Evolutionary conservation across 2,113 vertebrate species (phyloP).

Genomic region (Typhlomys cinereus): DNA sequence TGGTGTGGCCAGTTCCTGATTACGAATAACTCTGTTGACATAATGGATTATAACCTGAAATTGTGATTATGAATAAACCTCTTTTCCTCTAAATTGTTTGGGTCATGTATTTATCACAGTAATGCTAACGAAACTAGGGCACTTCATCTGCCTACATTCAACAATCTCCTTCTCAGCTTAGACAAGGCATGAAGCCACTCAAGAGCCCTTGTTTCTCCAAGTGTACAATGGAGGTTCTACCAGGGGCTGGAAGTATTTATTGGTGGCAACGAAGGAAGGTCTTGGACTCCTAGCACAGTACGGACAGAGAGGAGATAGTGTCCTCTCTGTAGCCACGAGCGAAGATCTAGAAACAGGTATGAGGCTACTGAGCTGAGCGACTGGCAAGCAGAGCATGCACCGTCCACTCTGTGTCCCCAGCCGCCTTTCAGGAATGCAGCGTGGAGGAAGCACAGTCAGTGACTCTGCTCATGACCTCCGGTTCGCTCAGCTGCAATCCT

Average conservation of each 20-base stretch:
- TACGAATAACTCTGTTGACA: too few relatives aligned
- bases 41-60: too few relatives aligned
- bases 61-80: too few relatives aligned
- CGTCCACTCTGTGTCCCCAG: not conserved
- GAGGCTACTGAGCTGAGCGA: not conserved
- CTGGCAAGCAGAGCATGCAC: not conserved
- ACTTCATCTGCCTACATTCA: not conserved
- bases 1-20: too few relatives aligned
- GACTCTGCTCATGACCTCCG: not conserved
- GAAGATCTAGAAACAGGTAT: not conserved
- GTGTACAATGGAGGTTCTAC: not conserved
- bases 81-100: too few relatives aligned
- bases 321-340: not conserved
- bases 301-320: not conserved
- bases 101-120: too few relatives aligned
- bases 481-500: not conserved
- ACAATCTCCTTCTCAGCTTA: not conserved
- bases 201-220: not conserved
- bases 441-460: not conserved
- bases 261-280: not conserved
- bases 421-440: fast-evolving
- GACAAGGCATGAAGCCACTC: not conserved
- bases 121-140: not conserved
- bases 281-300: not conserved
- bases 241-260: not conserved